A percentile compares a stretch with the other conserved stretches of the same genome.
phyloP scores from a whole-genome alignment of 1,140 invertebrate genomes.

The Drosophila subpulchrella region DNA sequence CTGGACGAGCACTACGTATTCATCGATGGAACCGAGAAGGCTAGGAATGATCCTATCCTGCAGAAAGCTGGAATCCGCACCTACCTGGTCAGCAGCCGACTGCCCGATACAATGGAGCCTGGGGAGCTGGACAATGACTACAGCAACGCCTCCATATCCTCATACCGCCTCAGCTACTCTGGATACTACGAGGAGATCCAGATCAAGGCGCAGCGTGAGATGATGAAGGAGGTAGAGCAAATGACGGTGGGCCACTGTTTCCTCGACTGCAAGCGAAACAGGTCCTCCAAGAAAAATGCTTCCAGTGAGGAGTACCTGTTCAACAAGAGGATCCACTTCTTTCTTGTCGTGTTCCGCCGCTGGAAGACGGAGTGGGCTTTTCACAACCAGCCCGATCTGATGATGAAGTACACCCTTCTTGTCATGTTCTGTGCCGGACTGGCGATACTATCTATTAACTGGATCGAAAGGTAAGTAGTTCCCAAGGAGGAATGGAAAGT shows the following conservation, averaged over 20 bases:
- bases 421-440: conserved; percentile 7
- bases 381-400: conserved; percentile 50
- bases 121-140: no score
- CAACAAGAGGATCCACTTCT: conserved; percentile 38
- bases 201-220: conserved; percentile 16
- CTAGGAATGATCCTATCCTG: conserved; percentile 87
- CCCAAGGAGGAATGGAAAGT: not conserved
- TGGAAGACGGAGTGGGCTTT: conserved; percentile 50
- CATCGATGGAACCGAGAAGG: conserved; percentile 87
- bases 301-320: conserved; percentile 47
- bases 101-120: not conserved
- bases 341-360: conserved; percentile 52
- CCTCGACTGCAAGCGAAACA: conserved; percentile 10
- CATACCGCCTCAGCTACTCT: not conserved
- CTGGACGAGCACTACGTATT: conserved; percentile 86
- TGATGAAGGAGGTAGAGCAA: conserved; percentile 70
- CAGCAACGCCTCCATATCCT: not conserved
- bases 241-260: conserved; percentile 63
- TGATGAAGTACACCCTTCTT: conserved; percentile 68
- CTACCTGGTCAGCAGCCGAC: conserved; percentile 87
- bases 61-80: conserved; percentile 89
- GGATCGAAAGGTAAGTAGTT: not conserved
- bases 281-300: conserved; percentile 2
- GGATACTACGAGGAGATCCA: conserved; percentile 15
- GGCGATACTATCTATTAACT: not conserved